Conservation (phyloP, 2,113 vertebrate genomes). For the Chaetura pelagica region DNA sequence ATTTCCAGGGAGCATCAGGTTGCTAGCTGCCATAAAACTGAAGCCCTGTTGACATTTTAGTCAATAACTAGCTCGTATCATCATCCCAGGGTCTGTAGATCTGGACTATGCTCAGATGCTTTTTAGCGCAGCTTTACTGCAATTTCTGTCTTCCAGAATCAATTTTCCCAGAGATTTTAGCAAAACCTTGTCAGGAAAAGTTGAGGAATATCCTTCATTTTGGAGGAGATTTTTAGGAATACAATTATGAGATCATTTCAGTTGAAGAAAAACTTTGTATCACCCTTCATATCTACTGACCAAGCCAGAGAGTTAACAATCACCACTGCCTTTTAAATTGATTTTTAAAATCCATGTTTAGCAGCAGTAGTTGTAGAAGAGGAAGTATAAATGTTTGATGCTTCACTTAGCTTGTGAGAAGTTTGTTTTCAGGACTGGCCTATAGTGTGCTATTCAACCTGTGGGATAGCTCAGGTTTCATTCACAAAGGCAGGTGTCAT, state of each 20-base stretch:
- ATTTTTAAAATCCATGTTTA: not conserved
- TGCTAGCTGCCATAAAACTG: conserved; percentile 63
- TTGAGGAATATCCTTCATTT: not conserved
- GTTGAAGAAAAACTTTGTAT: not conserved
- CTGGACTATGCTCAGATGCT: not conserved
- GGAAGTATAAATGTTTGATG: not conserved
- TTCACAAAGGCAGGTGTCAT: rapidly evolving
- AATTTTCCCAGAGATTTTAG: not conserved
- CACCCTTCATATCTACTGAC: not conserved
- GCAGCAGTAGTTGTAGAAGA: not conserved
- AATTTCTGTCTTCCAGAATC: not conserved
- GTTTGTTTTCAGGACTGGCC: not conserved
- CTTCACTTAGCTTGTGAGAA: not conserved
- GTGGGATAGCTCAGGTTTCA: not conserved
- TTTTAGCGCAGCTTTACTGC: not conserved
- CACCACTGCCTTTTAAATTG: not conserved
- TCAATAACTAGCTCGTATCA: conserved; percentile 41
- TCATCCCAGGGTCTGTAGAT: not conserved
- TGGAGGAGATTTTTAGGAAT: not conserved
- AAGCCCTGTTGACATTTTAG: conserved; percentile 59
- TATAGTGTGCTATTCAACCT: not conserved
- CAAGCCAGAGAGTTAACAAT: not conserved
- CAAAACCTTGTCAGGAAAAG: not conserved
- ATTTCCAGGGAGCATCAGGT: conserved; percentile 54
- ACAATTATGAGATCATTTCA: not conserved